Conservation (phyloP, 1,140 invertebrate species). For the Brachionus calyciflorus region DNA sequence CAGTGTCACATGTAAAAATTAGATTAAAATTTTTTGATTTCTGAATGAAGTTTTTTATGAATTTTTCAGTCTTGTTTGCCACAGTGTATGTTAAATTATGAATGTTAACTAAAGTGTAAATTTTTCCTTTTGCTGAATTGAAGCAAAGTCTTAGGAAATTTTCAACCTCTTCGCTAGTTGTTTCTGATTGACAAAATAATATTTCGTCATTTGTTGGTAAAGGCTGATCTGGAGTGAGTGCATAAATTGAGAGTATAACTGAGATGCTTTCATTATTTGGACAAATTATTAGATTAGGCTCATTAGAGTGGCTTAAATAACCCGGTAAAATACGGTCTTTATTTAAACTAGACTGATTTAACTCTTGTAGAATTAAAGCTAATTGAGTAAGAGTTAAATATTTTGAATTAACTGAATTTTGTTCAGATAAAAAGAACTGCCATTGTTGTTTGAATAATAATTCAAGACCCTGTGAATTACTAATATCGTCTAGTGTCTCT, state of each 20-base stretch:
- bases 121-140: not conserved
- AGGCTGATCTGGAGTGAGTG: slow-evolving; percentile 4
- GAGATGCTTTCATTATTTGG: slow-evolving; percentile 49
- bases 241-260: slow-evolving; percentile 22
- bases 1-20: not conserved
- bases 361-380: not conserved
- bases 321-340: not conserved
- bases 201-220: slow-evolving; percentile 54
- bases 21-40: slow-evolving; percentile 17
- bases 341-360: not conserved
- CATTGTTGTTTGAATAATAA: not conserved
- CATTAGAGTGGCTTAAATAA: slow-evolving; percentile 42
- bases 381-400: not conserved
- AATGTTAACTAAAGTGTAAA: slow-evolving; percentile 29
- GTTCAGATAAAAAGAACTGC: not conserved
- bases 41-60: not conserved
- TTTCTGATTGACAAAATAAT: slow-evolving; percentile 53
- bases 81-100: slow-evolving; percentile 8
- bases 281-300: slow-evolving; percentile 54
- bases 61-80: slow-evolving; percentile 14
- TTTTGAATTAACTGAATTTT: not conserved
- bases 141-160: slow-evolving; percentile 12
- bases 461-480: not conserved
- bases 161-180: slow-evolving; percentile 53
- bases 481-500: not conserved